phyloP scores from a whole-genome alignment of 2,888 invertebrate species.

The Pandemis corylana region DNA sequence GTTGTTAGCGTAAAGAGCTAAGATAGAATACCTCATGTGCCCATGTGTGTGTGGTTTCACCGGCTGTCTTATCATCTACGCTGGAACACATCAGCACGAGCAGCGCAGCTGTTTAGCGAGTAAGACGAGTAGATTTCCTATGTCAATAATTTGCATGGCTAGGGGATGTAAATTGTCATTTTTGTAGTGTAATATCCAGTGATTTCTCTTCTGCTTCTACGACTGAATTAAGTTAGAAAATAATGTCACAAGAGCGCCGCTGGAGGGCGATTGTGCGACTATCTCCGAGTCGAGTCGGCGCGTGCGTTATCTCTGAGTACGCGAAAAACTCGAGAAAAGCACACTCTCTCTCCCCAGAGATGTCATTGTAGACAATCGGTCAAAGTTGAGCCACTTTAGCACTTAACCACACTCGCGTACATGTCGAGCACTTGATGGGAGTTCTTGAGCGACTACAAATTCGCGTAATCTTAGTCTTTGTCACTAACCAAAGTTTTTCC shows the following conservation, averaged over 20 bases:
- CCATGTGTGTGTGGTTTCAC: too few relatives aligned
- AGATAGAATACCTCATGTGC: too few relatives aligned
- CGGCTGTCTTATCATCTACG: too few relatives aligned
- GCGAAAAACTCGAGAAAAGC: slow-evolving; percentile 20
- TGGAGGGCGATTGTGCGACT: slow-evolving; percentile 17
- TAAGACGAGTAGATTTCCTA: too few relatives aligned
- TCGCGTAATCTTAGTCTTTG: background rate
- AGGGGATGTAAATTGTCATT: too few relatives aligned
- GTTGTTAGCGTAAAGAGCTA: too few relatives aligned
- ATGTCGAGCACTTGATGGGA: slow-evolving; percentile 4
- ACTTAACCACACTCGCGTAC: slow-evolving; percentile 24
- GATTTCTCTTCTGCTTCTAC: background rate
- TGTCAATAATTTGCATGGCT: too few relatives aligned
- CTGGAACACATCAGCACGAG: too few relatives aligned
- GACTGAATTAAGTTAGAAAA: slow-evolving; percentile 20
- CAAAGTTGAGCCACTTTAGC: slow-evolving; percentile 35
- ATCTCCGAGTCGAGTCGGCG: slow-evolving; percentile 6
- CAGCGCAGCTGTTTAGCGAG: too few relatives aligned
- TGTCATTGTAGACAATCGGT: slow-evolving; percentile 28
- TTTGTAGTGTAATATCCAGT: too few relatives aligned
- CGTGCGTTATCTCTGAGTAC: slow-evolving; percentile 26
- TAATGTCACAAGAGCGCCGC: slow-evolving; percentile 27
- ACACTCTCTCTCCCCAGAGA: slow-evolving; percentile 3
- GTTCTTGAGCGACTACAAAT: slow-evolving; percentile 16
- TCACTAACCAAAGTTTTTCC: slow-evolving; percentile 4